Evolutionary conservation across 2,113 vertebrate genomes (phyloP), one percentile per base, ranked within the genome.

Genomic region (Ophiodon elongatus): DNA sequence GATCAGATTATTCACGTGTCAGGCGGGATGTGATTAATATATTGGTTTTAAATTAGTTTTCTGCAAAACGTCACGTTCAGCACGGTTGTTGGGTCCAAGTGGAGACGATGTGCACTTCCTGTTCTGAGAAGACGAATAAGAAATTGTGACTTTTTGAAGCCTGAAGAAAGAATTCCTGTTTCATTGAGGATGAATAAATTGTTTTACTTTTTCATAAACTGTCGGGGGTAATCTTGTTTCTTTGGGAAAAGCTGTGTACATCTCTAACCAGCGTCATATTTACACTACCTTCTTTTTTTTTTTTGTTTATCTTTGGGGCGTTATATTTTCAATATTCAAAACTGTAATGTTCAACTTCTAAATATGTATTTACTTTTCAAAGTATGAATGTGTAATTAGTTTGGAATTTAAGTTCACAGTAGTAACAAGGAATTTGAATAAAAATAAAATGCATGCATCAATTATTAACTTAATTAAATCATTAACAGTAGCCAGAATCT

Each of bases 161-260:
- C 11, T 31, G 0, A 41, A 64, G 15, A 74, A 63, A 69, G 0
- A 2, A 70, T 79, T 72, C 23, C 4, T 80, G 35, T 59, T 59
- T 72, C 2, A 47, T 65, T 54, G 67, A 19, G 69, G 11, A 83
- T 70, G 17, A 93, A 91, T 94, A 92, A 90, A 90, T 85, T 75
- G 8, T 78, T 91, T 77, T 76, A 79, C 76, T 72, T 78, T 88
- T 91, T 84, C 89, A 27, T 69, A 81, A 75, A 50, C 23, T 39
- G 27, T 33, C 62, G 8, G 33, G 21, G 31, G 2, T 21, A 3
- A 15, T 43, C 7, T 54, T 68, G 8, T 62, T 27, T 77, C 4
- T 76, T 63, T 54, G 1, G 29, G 45, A 37, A 64, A 17, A 14
- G 2, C 37, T 17, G 39, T 31, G 47, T 8, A n/a, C 17, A 43